phyloP scores from a whole-genome alignment of 1,140 invertebrate genomes.

The Penaeus indicus region DNA sequence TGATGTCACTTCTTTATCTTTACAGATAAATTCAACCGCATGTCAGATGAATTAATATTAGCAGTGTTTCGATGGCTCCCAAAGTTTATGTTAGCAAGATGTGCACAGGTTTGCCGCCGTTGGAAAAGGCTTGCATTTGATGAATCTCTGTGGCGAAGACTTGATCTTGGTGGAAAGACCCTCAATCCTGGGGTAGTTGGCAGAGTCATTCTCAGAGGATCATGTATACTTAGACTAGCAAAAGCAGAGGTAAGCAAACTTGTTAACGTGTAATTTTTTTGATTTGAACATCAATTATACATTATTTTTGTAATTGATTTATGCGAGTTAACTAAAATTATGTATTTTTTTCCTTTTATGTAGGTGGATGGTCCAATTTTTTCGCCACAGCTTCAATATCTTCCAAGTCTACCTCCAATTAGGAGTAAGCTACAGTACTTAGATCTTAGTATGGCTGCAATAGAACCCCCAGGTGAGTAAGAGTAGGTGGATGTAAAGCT shows the following conservation, averaged over 20 bases:
- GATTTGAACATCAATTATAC: not conserved
- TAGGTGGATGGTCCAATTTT: conserved; percentile 53
- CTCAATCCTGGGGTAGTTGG: conserved; percentile 79
- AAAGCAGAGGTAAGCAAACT: conserved; percentile 77
- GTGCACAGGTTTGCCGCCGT: conserved; percentile 79
- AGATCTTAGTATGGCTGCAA: conserved; percentile 84
- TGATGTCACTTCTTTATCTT: not conserved
- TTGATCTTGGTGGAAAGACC: conserved; percentile 82
- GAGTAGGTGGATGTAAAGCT: not conserved
- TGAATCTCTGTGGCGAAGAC: conserved; percentile 85
- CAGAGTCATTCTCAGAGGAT: conserved; percentile 80
- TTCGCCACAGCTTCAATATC: conserved; percentile 48
- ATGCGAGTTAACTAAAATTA: not conserved
- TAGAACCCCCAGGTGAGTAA: conserved; percentile 73
- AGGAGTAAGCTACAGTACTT: conserved; percentile 80
- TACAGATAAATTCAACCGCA: conserved; percentile 69
- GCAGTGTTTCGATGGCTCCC: conserved; percentile 85
- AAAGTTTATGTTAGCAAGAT: conserved; percentile 80
- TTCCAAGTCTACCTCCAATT: conserved; percentile 53
- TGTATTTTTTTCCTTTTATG: not conserved
- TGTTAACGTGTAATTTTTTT: not conserved
- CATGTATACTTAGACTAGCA: conserved; percentile 81
- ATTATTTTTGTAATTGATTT: not conserved
- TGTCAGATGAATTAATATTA: conserved; percentile 88
- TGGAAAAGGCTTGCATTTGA: conserved; percentile 83